These are phyloP conservation scores for Lophotis ruficrista DNA, from an alignment of 2,113 vertebrate genomes.

Conservation along the genomic window DNA sequence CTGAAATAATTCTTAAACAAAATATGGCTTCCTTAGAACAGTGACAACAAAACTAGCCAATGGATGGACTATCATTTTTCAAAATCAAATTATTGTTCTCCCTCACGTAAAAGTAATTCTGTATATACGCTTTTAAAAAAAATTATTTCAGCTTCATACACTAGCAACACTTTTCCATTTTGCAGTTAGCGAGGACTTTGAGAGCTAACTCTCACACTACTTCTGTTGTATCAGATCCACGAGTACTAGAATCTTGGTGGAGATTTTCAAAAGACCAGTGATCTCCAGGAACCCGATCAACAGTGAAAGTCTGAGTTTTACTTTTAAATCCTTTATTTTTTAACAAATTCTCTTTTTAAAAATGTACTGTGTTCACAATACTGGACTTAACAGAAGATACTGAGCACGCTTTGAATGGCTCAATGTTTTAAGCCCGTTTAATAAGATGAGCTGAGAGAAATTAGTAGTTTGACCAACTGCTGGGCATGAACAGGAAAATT, in stretches of 20 bases:
- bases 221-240: background rate
- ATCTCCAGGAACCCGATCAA: background rate
- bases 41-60: background rate
- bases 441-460: background rate
- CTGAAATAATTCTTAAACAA: background rate
- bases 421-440: background rate
- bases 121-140: background rate
- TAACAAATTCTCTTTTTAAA: background rate
- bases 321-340: background rate
- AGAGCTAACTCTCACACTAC: background rate
- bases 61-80: background rate
- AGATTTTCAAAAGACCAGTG: background rate
- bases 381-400: background rate
- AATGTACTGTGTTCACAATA: background rate
- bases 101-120: background rate
- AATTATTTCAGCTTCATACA: background rate
- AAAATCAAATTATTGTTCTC: background rate
- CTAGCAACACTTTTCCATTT: background rate
- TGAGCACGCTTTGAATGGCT: background rate
- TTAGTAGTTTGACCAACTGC: background rate
- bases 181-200: background rate
- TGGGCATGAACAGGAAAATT: background rate
- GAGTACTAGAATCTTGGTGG: background rate
- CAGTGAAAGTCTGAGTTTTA: background rate
- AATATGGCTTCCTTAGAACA: background rate